These are phyloP conservation scores for Matsumyia berberina DNA, from an alignment of 2,888 invertebrate genomes.

Conservation along the genomic window DNA sequence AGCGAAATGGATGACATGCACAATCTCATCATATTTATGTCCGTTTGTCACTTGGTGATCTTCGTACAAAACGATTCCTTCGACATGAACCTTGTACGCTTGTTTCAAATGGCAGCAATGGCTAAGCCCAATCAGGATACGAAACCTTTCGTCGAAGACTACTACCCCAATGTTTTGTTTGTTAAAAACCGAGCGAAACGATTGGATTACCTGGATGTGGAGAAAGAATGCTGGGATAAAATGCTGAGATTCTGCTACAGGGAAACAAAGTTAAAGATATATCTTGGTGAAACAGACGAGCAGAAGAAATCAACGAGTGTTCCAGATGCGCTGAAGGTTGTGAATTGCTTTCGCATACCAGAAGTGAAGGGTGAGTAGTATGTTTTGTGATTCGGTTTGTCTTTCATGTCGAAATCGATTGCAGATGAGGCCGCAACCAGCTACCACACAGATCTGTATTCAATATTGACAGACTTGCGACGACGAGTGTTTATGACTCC, in stretches of 20 bases:
- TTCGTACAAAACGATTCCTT: conserved; percentile 95
- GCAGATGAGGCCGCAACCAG: conserved; percentile 75
- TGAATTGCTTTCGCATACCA: conserved; percentile 79
- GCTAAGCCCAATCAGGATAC: conserved; percentile 85
- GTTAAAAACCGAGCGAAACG: conserved; percentile 92
- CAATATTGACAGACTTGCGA: conserved; percentile 78
- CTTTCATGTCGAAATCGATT: conserved; percentile 24
- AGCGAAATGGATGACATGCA: conserved; percentile 90
- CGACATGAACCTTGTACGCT: conserved; percentile 92
- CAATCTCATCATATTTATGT: conserved; percentile 92
- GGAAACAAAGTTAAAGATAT: conserved; percentile 80
- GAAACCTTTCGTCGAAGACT: conserved; percentile 85
- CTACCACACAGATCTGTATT: conserved; percentile 77
- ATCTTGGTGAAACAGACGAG: conserved; percentile 78
- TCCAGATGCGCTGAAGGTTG: conserved; percentile 75
- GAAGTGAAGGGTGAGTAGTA: conserved; percentile 76
- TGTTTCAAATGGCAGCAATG: conserved; percentile 81
- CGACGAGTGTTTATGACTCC: conserved; percentile 81
- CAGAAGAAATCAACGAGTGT: conserved; percentile 75
- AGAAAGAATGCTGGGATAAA: conserved; percentile 79
- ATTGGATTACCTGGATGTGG: conserved; percentile 88
- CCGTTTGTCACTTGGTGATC: conserved; percentile 95
- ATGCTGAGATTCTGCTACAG: conserved; percentile 80
- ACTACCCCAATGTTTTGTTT: conserved; percentile 93
- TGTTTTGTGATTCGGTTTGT: background rate